Evolutionary conservation across 2,797 vertebrate genomes (phyloP), one percentile per base, ranked within the genome.

Genomic region (Leptoclinus maculatus): DNA sequence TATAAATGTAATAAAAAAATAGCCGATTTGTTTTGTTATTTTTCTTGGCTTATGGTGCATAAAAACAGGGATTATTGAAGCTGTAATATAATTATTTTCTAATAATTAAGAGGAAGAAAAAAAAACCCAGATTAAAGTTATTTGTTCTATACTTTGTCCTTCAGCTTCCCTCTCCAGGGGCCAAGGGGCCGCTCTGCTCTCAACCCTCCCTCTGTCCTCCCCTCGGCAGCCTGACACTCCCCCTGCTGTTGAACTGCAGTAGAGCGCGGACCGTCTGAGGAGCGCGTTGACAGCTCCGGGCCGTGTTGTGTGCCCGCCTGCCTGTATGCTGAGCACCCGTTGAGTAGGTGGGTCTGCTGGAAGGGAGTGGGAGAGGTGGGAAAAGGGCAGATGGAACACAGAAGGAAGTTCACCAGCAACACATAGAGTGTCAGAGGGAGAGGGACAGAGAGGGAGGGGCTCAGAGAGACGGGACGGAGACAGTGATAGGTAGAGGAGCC

Each of bases 301-400:
- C 87, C 47, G 58, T 83, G 91, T 32, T 83, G 87, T 81, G 86
- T 27, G 81, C 74, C 86, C 53, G 84, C 83, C 88, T 75, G 91
- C 85, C 84, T 93, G 92, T 87, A 90, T 90, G 93, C 89, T 78
- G 93, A 95, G 94, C 95, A 95, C 95, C 95, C 94, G 96, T 95
- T 95, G 95, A 95, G 95, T 95, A 95, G 94, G 94, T 95, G 95
- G 95, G 95, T 95, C 93, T 93, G 93, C 94, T 95, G 94, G 92
- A 94, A 94, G 93, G 93, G 91, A 93, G 94, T 95, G 95, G 95
- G 95, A 93, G 94, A 95, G 91, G 94, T 93, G 95, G 89, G 82
- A 93, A 94, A 94, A 92, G 95, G 95, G 97, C 97, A 96, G 96
- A 97, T 95, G 96, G 96, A 95, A 96, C 94, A 94, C 95, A 96